A percentile compares a stretch with the other conserved stretches of the same genome.
Evolutionary conservation across 2,113 vertebrate species (phyloP).

Genomic region (Oreochromis aureus): DNA sequence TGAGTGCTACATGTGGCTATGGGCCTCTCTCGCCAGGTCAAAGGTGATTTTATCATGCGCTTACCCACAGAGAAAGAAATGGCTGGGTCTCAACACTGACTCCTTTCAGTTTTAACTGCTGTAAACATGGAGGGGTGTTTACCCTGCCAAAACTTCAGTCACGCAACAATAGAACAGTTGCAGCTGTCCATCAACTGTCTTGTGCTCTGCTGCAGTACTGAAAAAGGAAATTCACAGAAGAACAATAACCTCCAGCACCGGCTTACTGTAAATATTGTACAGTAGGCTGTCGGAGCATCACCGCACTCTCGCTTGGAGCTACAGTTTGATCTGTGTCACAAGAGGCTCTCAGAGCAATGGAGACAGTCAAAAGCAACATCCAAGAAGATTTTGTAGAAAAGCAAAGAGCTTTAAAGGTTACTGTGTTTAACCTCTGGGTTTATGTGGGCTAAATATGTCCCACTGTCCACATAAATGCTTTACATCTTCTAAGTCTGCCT

Average conservation of each 20-base stretch:
- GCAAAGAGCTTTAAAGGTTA: neutral
- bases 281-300: neutral
- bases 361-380: neutral
- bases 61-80: neutral
- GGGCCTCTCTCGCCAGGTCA: constrained; percentile 25
- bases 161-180: constrained; percentile 28
- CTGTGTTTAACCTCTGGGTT: neutral
- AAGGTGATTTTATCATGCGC: constrained; percentile 22
- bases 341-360: neutral
- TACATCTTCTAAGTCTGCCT: neutral
- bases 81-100: neutral
- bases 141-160: constrained; percentile 17
- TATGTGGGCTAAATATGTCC: neutral
- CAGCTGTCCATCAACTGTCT: constrained; percentile 22
- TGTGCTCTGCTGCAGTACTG: neutral
- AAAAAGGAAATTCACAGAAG: neutral
- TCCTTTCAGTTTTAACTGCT: neutral
- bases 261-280: constrained; percentile 1
- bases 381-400: neutral
- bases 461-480: neutral
- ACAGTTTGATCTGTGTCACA: neutral
- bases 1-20: constrained; percentile 1
- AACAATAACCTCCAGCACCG: constrained; percentile 1
- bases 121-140: neutral
- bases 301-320: neutral